Evolutionary conservation across 2,888 invertebrate species (phyloP), one percentile per base, ranked within the genome.

Genomic region (Melieria crassipennis): DNA sequence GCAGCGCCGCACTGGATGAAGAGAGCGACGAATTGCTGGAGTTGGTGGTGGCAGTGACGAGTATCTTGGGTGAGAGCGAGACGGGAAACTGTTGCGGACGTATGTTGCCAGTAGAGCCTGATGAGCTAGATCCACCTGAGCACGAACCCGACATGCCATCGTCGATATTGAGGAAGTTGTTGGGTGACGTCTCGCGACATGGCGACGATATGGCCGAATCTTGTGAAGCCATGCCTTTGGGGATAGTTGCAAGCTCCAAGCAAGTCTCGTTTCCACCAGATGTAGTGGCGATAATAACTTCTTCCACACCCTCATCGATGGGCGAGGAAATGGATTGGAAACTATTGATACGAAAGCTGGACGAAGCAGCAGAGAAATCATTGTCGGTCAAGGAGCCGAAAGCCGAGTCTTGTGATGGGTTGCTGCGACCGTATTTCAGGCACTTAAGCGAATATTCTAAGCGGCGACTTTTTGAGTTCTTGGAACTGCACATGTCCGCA

Each of bases 341-440:
- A 74, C 87, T 87, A 71, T 83, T 87, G 58, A 87, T 77, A 3
- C 87, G 85, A 72, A 87, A 85, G 74, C 87, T 86, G 4, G 87
- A 86, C 0, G 86, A 86, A 7, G 85, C 85, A n/a, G 84, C 85
- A 55, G 87, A 87, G 16, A 86, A 78, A 78, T 87, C 87, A 73
- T 87, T 87, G 76, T 87, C 87, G 64, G 87, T 87, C 55, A 87
- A 77, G 11, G 87, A 87, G 42, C 87, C 87, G 72, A 87, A 87
- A 7, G 87, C 87, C 7, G 87, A 87, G 71, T 87, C 87, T 78
- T 87, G 87, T 45, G 87, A 87, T 11, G 87, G 87, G 81, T 87
- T 87, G 68, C 87, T 87, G 68, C 86, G 85, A 4, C 86, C 87
- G 75, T 86, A 86, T 75, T 86, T 86, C 71, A 86, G 79, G 60